These are phyloP conservation scores for Adelges cooleyi DNA, from an alignment of 1,140 invertebrate species.

Conservation along the genomic window DNA sequence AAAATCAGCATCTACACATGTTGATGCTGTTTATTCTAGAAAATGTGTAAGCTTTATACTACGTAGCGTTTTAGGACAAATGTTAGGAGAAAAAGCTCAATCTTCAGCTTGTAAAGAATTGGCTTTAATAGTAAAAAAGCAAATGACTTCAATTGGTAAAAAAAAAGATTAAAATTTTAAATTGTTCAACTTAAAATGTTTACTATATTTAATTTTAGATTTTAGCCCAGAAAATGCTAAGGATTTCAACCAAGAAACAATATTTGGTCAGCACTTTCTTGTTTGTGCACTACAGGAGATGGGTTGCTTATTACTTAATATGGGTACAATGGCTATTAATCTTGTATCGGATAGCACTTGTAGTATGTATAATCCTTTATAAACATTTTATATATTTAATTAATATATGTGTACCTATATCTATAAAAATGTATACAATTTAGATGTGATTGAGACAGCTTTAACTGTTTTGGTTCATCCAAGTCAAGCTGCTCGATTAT, in stretches of 20 bases:
- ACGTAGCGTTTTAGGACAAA: constrained; percentile 76
- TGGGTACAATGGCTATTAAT: constrained; percentile 84
- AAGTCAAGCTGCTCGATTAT: constrained; percentile 76
- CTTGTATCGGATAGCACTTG: constrained; percentile 74
- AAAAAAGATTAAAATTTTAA: constrained; percentile 10
- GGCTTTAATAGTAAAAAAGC: constrained; percentile 78
- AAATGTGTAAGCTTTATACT: constrained; percentile 96
- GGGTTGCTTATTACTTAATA: constrained; percentile 65
- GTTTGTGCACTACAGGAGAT: constrained; percentile 91
- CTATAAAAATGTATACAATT: constrained; percentile 1
- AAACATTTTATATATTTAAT: not conserved
- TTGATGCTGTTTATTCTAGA: constrained; percentile 93
- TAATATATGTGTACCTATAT: constrained; percentile 1
- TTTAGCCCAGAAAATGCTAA: constrained; percentile 82
- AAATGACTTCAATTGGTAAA: constrained; percentile 81
- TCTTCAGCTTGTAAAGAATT: constrained; percentile 90
- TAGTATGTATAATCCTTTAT: constrained; percentile 43
- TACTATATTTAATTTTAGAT: constrained; percentile 42
- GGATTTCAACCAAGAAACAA: constrained; percentile 75
- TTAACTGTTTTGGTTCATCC: constrained; percentile 83
- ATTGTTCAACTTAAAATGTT: not conserved
- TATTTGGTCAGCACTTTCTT: constrained; percentile 87
- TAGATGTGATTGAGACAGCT: constrained; percentile 46
- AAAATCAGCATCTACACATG: constrained; percentile 85
- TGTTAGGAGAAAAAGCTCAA: constrained; percentile 94